Conservation (phyloP, 92 coral and sea anemone genomes). For the Siderastrea radians region DNA sequence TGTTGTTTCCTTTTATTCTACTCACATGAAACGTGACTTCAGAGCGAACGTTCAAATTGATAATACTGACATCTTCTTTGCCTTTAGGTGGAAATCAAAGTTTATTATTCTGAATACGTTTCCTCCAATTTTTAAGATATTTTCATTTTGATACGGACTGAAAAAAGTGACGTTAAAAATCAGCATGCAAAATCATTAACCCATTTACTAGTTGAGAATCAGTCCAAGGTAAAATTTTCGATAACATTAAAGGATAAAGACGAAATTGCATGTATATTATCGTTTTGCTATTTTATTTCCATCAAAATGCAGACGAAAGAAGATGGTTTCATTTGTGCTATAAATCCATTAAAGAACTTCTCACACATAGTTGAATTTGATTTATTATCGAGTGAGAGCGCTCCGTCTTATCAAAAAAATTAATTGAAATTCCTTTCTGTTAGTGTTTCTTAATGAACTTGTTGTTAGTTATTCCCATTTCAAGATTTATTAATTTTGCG, state of each 20-base stretch:
- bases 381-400: conserved; percentile 8
- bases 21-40: conserved; percentile 28
- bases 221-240: background rate
- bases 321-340: background rate
- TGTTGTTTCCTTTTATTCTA: conserved; percentile 9
- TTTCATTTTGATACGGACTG: conserved; percentile 35
- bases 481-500: conserved; percentile 36
- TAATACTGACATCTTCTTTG: conserved; percentile 9
- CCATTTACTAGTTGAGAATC: background rate
- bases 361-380: background rate
- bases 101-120: conserved; percentile 34
- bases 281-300: background rate
- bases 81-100: conserved; percentile 38
- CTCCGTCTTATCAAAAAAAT: conserved; percentile 23
- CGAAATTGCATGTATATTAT: background rate
- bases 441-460: conserved; percentile 48
- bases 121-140: conserved; percentile 25
- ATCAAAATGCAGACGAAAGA: background rate
- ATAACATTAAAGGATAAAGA: background rate
- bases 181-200: conserved; percentile 6
- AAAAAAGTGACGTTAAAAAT: conserved; percentile 15
- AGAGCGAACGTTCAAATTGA: conserved; percentile 15
- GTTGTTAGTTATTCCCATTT: conserved; percentile 23
- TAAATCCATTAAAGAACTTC: background rate
- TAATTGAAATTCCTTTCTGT: conserved; percentile 45